A percentile compares a stretch with the other conserved stretches of the same genome.
phyloP scores from a whole-genome alignment of 2,113 vertebrate genomes.

The Petromus typicus region DNA sequence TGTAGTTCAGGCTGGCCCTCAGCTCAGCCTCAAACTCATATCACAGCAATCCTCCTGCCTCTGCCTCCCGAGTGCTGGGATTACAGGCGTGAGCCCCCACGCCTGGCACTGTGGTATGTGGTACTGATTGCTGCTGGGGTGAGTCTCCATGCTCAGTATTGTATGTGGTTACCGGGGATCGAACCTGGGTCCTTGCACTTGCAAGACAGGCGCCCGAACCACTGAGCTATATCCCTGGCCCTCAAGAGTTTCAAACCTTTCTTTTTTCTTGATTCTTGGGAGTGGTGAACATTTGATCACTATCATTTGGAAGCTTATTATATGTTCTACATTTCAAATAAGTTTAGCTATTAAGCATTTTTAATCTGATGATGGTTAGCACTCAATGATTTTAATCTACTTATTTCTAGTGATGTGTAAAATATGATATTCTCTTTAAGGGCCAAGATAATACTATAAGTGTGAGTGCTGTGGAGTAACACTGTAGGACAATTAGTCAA shows the following conservation, averaged over 20 bases:
- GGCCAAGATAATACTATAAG: background rate
- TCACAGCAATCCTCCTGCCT: too few species aligned
- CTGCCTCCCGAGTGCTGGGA: too few species aligned
- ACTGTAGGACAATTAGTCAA: background rate
- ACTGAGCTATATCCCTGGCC: too few species aligned
- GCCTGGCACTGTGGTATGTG: too few species aligned
- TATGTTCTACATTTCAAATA: background rate
- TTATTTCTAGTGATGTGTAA: conserved; percentile 16
- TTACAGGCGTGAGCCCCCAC: too few species aligned
- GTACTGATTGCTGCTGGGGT: too few species aligned
- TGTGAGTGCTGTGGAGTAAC: background rate
- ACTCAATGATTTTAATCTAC: background rate
- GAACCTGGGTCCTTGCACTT: too few species aligned
- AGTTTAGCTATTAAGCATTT: background rate
- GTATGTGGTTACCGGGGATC: too few species aligned
- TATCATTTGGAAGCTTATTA: conserved; percentile 1
- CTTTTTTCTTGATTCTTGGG: conserved; percentile 8
- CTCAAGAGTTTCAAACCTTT: background rate
- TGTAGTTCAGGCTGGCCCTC: too few species aligned
- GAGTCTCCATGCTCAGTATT: too few species aligned
- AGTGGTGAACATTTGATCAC: background rate
- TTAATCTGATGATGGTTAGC: background rate
- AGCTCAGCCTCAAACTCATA: too few species aligned
- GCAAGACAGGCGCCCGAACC: too few species aligned
- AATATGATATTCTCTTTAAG: background rate